Evolutionary conservation across 1,140 invertebrate genomes (phyloP).

Genomic region (Euwallacea similis): DNA sequence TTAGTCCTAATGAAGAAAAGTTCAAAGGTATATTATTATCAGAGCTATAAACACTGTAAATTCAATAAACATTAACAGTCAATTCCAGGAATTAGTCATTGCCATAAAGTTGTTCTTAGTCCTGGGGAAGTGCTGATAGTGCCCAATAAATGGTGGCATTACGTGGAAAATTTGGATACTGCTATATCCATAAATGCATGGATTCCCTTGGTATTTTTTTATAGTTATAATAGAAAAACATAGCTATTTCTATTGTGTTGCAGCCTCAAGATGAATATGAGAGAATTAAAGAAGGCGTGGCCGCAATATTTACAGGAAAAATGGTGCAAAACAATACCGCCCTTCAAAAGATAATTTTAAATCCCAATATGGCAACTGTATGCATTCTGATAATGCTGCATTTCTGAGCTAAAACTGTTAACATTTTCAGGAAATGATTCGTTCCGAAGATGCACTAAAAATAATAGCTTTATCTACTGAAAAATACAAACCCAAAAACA

Average conservation of each 20-base stretch:
- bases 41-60: background rate
- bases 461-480: background rate
- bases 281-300: conserved; percentile 47
- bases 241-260: conserved; percentile 24
- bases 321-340: conserved; percentile 37
- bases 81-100: conserved; percentile 55
- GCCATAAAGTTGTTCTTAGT: conserved; percentile 67
- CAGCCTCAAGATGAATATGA: conserved; percentile 47
- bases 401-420: too few species aligned
- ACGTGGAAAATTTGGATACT: conserved; percentile 78
- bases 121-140: conserved; percentile 88
- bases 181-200: conserved; percentile 87
- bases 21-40: conserved; percentile 39
- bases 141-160: conserved; percentile 95
- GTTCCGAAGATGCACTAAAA: too few species aligned
- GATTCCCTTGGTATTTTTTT: conserved; percentile 69
- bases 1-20: conserved; percentile 57
- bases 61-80: conserved; percentile 10
- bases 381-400: too few species aligned
- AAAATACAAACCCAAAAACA: conserved; percentile 2
- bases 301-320: conserved; percentile 44
- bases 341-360: conserved; percentile 38
- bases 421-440: background rate
- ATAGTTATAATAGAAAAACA: background rate
- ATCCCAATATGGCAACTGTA: conserved; percentile 42